phyloP scores from a whole-genome alignment of 2,113 vertebrate species.

The Electrona antarctica region DNA sequence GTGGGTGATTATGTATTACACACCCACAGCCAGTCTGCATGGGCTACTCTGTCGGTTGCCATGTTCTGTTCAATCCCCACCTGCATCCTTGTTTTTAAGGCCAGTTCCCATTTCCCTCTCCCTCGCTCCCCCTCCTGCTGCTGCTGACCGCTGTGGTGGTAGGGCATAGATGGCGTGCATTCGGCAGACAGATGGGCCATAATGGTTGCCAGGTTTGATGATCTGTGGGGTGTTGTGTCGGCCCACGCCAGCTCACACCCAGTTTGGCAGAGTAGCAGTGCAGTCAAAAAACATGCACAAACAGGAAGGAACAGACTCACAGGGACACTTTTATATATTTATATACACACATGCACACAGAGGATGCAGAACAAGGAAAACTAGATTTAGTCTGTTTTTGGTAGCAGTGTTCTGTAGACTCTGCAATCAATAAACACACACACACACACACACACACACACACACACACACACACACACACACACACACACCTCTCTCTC shows the following conservation, averaged over 20 bases:
- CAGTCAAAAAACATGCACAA: constrained; percentile 41
- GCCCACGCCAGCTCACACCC: constrained; percentile 65
- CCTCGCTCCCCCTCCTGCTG: not conserved
- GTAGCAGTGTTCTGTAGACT: constrained; percentile 40
- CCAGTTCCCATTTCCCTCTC: not conserved
- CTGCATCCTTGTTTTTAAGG: not conserved
- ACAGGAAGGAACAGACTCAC: not conserved
- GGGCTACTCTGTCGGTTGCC: constrained; percentile 14
- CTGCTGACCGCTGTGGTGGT: constrained; percentile 30
- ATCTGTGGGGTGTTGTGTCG: constrained; percentile 69
- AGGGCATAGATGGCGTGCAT: constrained; percentile 52
- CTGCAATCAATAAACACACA: constrained; percentile 67
- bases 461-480: constrained; percentile 27
- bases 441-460: constrained; percentile 31
- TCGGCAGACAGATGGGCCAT: constrained; percentile 75
- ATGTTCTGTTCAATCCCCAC: constrained; percentile 6
- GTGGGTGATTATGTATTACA: not conserved
- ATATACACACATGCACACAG: constrained; percentile 19
- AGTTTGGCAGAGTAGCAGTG: constrained; percentile 57
- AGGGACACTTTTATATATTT: constrained; percentile 13
- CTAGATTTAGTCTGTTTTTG: constrained; percentile 53
- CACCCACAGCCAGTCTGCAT: not conserved
- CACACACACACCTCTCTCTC: constrained; percentile 18
- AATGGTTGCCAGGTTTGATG: constrained; percentile 69
- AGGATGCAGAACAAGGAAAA: constrained; percentile 34